Evolutionary conservation across 2,113 vertebrate genomes (phyloP), one percentile per base, ranked within the genome.

Genomic region (cattle (Bos taurus)): DNA sequence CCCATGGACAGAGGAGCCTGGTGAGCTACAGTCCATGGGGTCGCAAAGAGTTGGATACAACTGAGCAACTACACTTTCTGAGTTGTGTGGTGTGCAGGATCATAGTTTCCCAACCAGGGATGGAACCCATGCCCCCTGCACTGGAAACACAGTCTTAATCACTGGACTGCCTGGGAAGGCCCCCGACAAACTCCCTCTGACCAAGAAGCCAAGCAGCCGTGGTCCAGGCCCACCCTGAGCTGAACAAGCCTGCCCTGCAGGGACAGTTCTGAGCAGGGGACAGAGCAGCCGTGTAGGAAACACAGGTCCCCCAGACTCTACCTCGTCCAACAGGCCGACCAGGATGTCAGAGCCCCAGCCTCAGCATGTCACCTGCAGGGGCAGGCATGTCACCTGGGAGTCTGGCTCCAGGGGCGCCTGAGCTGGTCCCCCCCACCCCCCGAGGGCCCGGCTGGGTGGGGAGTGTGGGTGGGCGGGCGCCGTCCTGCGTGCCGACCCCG

Each of bases 381-480:
- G 95, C 67, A 30, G 86, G 21, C 89, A 28, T 64, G 19, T 36
- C 83, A 17, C 67, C 8, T 21, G 40, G 88, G 93, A 57, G 11
- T 26, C 96, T 96, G 97, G 94, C 96, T 74, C 12, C 82, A 95
- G 95, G 87, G 48, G 21, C 1, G 3, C 43, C 30, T 4, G 82
- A 33, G 98, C 98, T 88, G 98, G 97, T 96, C 52, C 52, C 33
- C 19, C 52, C 33, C 19, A 21, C 98, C 93, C 88, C 91, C 86
- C 3, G 1, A 23, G 56, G 28, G 36, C 43, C 74, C 2, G 80
- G 71, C 90, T 36, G 81, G 87, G 95, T 85, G 97, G 71, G 28
- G 98, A 8, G 6, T 40, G 57, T 19, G 90, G 97, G 98, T 97
- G 97, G 52, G 59, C 14, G 54, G 98, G 97, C 94, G 97, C 95